Base-by-base conservation (phyloP, 2,113 vertebrate genomes). In the Pseudorasbora parva region DNA sequence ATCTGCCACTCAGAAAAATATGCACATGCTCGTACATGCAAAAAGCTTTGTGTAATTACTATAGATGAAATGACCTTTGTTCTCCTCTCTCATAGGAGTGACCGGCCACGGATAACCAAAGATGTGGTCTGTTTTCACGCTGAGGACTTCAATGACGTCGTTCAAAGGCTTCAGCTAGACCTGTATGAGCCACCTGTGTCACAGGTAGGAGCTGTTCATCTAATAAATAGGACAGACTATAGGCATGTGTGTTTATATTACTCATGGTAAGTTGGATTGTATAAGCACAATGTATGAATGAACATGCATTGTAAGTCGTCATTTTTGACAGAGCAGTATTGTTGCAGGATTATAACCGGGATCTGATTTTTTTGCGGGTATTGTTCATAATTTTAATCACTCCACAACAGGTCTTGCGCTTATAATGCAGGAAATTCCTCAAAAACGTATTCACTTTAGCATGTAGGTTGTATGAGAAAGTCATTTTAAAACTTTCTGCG, bases 71-170 rank as follows among this genome's bases (percentile, higher is more conserved):
- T 51, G 27, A 68, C 68, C 12, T 73, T 54, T 69, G 25, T 74
- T 30, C 1, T 51, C 7, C 21, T 57, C 27, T 78, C 56, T 19
- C 54, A 23, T 89, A 98, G 98, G 95, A 97, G 95, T 68, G 94
- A 95, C 85, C 95, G 94, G 64, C 96, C 97, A 86, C 96, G 98
- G 78, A 95, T 98, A 93, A 99, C 98, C 95, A 99, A 99, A 96
- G 98, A 99, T 85, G 98, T 96, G 68, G 95, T 99, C 90, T 98
- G 97, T 93, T 99, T 99, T 91, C 96, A 99, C 64, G 98, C 98
- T 81, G 98, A 97, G 88, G 97, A 99, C 82, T 99, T 99, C 89
- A 96, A 92, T 78, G 96, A 99, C 66, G 97, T 99, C n/a, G 98
- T 99, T 83, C 97, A 98, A 90, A 96, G 96, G 92, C 95, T 99